Conservation (phyloP, 2,113 vertebrate species). For the Epinephelus moara region DNA sequence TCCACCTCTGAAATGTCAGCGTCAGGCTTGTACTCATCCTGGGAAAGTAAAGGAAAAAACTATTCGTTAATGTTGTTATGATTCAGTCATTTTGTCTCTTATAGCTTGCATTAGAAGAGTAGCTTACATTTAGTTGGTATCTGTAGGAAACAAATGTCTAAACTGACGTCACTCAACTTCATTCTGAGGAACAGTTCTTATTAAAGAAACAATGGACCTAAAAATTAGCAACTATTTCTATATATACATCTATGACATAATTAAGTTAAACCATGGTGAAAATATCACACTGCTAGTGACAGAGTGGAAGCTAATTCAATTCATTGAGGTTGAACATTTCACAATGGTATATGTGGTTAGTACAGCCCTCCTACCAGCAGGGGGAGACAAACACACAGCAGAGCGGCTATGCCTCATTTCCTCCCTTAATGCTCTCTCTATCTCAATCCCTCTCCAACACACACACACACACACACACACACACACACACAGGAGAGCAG, state of each 20-base stretch:
- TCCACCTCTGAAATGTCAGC: conserved; percentile 96
- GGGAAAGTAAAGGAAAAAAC: background rate
- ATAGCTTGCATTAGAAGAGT: background rate
- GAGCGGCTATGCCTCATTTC: conserved; percentile 10
- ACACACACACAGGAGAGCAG: conserved; percentile 37
- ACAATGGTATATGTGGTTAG: too few species aligned
- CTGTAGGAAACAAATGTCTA: background rate
- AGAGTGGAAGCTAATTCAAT: background rate
- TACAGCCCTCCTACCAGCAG: conserved; percentile 52
- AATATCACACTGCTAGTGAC: background rate
- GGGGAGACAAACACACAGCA: conserved; percentile 73
- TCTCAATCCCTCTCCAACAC: conserved; percentile 11
- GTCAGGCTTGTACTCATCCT: conserved; percentile 98
- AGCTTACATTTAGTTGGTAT: background rate
- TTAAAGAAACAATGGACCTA: background rate
- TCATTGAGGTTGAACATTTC: background rate
- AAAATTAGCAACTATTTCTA: background rate
- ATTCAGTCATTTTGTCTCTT: background rate
- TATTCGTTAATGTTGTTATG: background rate
- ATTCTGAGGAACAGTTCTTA: background rate
- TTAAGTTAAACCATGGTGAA: background rate
- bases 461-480: conserved; percentile 24
- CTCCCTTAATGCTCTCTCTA: conserved; percentile 25
- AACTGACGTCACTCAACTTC: background rate
- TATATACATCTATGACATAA: background rate